Evolutionary conservation across 1,140 invertebrate genomes (phyloP).

Genomic region (Heliconius himera): DNA sequence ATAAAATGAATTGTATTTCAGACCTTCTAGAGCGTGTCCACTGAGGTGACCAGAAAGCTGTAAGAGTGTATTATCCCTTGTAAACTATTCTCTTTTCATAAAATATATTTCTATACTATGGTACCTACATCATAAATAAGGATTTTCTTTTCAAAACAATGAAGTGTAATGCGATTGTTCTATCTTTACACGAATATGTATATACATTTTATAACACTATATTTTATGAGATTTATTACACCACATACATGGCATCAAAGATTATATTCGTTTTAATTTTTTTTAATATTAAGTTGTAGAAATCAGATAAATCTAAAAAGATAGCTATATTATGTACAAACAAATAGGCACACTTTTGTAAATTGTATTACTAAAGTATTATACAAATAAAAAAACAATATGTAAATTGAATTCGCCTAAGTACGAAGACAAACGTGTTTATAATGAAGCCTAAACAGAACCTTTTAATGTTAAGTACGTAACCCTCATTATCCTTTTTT

Average conservation of each 20-base stretch:
- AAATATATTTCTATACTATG: background rate
- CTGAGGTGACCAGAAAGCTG: background rate
- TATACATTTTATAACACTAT: too few relatives aligned
- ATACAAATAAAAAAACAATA: too few relatives aligned
- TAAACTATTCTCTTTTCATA: slow-evolving; percentile 8
- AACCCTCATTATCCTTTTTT: slow-evolving; percentile 1
- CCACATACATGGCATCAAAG: too few relatives aligned
- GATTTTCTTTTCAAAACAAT: slow-evolving; percentile 8
- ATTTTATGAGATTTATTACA: too few relatives aligned
- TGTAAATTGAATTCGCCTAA: background rate
- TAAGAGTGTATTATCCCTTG: background rate
- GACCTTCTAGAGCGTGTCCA: background rate
- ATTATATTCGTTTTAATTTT: too few relatives aligned
- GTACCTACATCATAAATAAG: background rate
- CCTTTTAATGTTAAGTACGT: background rate
- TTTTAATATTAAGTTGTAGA: too few relatives aligned
- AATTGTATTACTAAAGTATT: too few relatives aligned
- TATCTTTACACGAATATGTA: too few relatives aligned
- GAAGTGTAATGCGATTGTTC: background rate
- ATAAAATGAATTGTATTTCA: background rate
- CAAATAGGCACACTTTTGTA: too few relatives aligned
- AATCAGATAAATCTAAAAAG: too few relatives aligned
- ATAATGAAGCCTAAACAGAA: background rate
- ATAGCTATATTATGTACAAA: too few relatives aligned
- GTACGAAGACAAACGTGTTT: background rate